These are phyloP conservation scores for Hydractinia echinata DNA, from an alignment of 30 jellyfish, hydroid and myxozoan species.

Conservation along the genomic window DNA sequence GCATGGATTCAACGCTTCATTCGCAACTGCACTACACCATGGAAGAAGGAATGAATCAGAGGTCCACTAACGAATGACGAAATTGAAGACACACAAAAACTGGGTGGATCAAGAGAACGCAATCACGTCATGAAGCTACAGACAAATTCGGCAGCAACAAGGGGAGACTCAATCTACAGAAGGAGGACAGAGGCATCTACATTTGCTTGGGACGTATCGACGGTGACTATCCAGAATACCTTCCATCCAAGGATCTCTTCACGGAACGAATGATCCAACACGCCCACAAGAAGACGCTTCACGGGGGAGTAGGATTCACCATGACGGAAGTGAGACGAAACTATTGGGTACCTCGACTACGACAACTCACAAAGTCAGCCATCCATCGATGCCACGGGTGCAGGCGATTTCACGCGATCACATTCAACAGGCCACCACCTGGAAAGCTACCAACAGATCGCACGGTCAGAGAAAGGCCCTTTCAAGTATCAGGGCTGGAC, in stretches of 20 bases:
- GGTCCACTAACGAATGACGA: slow-evolving; percentile 2
- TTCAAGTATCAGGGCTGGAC: slow-evolving; percentile 26
- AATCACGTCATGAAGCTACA: not conserved
- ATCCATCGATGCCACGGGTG: slow-evolving; percentile 28
- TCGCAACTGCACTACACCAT: not conserved
- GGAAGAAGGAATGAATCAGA: slow-evolving; percentile 12
- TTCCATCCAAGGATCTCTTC: slow-evolving; percentile 32
- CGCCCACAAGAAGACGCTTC: slow-evolving; percentile 2
- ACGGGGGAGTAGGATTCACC: not conserved
- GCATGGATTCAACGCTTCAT: slow-evolving; percentile 34
- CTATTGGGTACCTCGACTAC: slow-evolving; percentile 47
- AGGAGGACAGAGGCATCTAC: slow-evolving; percentile 30
- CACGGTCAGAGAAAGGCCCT: slow-evolving; percentile 28
- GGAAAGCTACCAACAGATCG: slow-evolving; percentile 20
- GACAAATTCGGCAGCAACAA: not conserved
- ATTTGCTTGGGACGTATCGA: slow-evolving; percentile 40
- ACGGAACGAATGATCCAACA: slow-evolving; percentile 29
- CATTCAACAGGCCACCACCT: not conserved
- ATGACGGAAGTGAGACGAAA: not conserved
- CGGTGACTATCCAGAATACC: slow-evolving; percentile 48
- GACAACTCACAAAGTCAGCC: slow-evolving; percentile 35
- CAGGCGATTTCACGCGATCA: slow-evolving; percentile 11
- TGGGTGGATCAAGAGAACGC: slow-evolving; percentile 12
- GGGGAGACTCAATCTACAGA: slow-evolving; percentile 9
- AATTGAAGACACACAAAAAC: not conserved